Evolutionary conservation across 1,140 invertebrate species (phyloP).

Genomic region (Laupala kohalensis): DNA sequence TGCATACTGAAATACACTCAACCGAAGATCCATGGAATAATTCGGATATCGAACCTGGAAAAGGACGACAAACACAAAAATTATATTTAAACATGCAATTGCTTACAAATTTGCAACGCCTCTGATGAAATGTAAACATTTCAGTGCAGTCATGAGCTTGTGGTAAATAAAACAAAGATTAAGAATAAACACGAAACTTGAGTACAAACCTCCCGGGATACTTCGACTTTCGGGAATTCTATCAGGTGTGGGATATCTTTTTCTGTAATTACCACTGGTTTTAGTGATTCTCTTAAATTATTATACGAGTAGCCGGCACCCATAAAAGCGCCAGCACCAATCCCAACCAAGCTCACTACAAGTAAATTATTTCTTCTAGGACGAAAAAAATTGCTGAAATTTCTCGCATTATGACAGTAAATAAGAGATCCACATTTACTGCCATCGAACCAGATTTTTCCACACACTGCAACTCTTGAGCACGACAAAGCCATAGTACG

Average conservation of each 20-base stretch:
- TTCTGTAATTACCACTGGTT: background rate
- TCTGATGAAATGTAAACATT: background rate
- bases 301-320: slow-evolving; percentile 7
- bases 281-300: background rate
- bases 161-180: background rate
- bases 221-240: background rate
- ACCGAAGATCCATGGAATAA: slow-evolving; percentile 61
- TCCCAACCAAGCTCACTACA: background rate
- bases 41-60: slow-evolving; percentile 45
- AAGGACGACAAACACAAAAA: background rate
- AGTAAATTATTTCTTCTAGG: background rate
- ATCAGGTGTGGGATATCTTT: background rate
- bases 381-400: background rate
- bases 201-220: slow-evolving; percentile 5
- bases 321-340: slow-evolving; percentile 2
- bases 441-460: too few species aligned
- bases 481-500: too few species aligned
- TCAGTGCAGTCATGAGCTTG: background rate
- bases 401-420: background rate
- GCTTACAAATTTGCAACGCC: background rate
- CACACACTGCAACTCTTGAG: too few species aligned
- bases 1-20: slow-evolving; percentile 90
- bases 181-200: background rate
- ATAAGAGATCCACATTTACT: too few species aligned
- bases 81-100: background rate